Evolutionary conservation across 2,888 invertebrate genomes (phyloP), one percentile per base, ranked within the genome.

Genomic region (Catonia carolina): DNA sequence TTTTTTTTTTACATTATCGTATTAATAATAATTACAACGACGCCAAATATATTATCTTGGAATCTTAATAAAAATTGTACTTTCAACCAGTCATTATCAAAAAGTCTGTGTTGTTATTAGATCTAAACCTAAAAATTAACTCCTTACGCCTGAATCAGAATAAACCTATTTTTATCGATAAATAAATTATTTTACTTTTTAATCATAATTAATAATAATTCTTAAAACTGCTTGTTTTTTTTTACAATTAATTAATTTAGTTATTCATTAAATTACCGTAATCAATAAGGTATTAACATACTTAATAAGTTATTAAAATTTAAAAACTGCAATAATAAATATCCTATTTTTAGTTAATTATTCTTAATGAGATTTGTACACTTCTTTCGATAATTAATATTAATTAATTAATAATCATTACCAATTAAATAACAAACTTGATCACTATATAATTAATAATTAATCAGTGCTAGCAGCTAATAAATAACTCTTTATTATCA

Each of bases 91-190:
- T 64, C 63, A 27, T 15, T 41, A 18, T 45, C 23, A 23, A 64
- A 60, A 61, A 59, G 55, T 59, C 23, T 47, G 33, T n/a, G n/a
- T 20, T 60, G 52, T 53, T 52, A 56, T 54, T 52, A 53, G 58
- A 53, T 64, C 64, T 64, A 64, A 63, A 64, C 63, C 64, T 63
- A 63, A 64, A 64, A 60, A 60, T 63, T 62, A 62, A 62, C 27
- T 45, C 60, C 62, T 64, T 64, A 63, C 62, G 59, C 61, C 64
- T 64, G 64, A 60, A 64, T 63, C n/a, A n/a, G 27, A 27, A 27
- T 27, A 63, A 63, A 64, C 61, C 64, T 64, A 64, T 63, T 63
- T 62, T 58, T 23, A 23, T 27, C 22, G 27, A 23, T 45, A 45
- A 45, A 45, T 45, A 22, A 23, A 45, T 45, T 18, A 18, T 41